These are phyloP conservation scores for Macrobrachium nipponense DNA, from an alignment of 1,140 invertebrate species.

Conservation along the genomic window DNA sequence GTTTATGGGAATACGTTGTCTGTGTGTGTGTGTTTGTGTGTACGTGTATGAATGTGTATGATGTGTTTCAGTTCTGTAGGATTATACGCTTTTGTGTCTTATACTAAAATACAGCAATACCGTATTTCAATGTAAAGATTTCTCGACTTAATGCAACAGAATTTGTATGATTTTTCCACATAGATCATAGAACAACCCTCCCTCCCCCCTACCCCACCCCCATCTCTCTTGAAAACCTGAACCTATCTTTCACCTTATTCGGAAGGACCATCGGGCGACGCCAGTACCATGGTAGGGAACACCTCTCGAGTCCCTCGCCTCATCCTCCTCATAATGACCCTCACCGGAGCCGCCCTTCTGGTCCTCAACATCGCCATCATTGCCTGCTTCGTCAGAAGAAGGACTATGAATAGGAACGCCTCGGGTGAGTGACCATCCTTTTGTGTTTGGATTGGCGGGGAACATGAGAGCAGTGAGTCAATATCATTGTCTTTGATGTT, in stretches of 20 bases:
- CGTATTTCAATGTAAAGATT: no score
- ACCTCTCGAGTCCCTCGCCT: slow-evolving; percentile 27
- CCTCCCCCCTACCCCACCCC: no score
- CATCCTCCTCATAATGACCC: slow-evolving; percentile 44
- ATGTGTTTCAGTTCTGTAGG: no score
- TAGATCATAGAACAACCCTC: no score
- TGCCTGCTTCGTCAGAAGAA: slow-evolving; percentile 38
- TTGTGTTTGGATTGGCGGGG: neutral
- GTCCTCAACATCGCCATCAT: slow-evolving; percentile 48
- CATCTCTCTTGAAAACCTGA: no score
- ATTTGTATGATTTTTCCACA: no score
- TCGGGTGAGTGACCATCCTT: slow-evolving; percentile 17
- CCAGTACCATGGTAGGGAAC: neutral
- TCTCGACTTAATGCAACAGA: no score
- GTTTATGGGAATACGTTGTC: neutral
- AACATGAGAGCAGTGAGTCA: neutral
- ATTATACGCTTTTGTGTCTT: no score
- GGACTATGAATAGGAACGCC: slow-evolving; percentile 8
- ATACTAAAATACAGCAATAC: no score
- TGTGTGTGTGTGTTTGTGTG: neutral
- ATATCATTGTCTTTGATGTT: neutral
- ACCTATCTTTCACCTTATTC: neutral
- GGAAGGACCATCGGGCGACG: neutral
- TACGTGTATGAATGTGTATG: neutral
- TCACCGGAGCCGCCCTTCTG: slow-evolving; percentile 32